Conservation (phyloP, 2,797 vertebrate genomes). For the Halcyon badia region DNA sequence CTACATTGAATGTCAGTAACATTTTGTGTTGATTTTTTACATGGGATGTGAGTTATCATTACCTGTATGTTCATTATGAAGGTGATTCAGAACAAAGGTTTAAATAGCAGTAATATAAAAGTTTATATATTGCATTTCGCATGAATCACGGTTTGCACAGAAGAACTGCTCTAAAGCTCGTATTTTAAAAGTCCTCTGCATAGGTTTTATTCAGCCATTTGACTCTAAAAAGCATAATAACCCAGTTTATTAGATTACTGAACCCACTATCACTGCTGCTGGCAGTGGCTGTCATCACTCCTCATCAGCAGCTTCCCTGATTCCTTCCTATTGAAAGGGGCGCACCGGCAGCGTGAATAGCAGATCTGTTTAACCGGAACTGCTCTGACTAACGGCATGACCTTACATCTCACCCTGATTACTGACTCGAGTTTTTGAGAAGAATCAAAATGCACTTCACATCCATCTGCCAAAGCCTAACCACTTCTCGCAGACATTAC, state of each 20-base stretch:
- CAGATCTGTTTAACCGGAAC: slow-evolving; percentile 50
- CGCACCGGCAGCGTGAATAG: not conserved
- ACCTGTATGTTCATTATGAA: not conserved
- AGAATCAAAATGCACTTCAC: slow-evolving; percentile 20
- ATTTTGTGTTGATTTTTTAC: not conserved
- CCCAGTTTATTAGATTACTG: not conserved
- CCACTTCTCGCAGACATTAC: fast-evolving
- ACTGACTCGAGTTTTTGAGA: not conserved
- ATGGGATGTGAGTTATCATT: not conserved
- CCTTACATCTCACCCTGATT: slow-evolving; percentile 43
- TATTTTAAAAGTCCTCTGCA: not conserved
- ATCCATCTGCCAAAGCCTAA: not conserved
- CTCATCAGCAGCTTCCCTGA: slow-evolving; percentile 43
- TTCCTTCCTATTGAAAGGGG: slow-evolving; percentile 2
- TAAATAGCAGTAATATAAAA: not conserved
- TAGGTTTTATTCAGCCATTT: not conserved
- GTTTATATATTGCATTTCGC: not conserved
- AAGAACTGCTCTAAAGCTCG: not conserved
- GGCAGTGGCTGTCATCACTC: slow-evolving; percentile 55
- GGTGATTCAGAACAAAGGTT: not conserved
- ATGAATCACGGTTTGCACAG: fast-evolving
- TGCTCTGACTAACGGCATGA: not conserved
- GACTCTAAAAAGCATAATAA: slow-evolving; percentile 27
- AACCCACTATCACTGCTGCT: slow-evolving; percentile 33
- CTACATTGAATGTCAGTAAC: not conserved